Evolutionary conservation across 1,140 invertebrate species (phyloP).

Genomic region (Trachelipus rathkii): DNA sequence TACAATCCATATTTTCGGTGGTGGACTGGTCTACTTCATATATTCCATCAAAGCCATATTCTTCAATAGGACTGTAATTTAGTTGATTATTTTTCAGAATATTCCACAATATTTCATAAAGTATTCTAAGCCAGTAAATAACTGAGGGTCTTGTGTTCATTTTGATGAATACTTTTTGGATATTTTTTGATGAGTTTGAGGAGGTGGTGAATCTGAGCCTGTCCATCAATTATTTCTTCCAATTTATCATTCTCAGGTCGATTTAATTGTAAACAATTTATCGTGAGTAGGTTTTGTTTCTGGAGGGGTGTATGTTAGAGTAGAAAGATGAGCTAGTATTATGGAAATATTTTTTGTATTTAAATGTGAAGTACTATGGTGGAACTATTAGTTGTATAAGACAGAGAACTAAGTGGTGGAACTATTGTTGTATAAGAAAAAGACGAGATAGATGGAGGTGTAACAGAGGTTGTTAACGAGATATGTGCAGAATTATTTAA

Average conservation of each 20-base stretch:
- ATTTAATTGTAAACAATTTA: background rate
- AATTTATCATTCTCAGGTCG: background rate
- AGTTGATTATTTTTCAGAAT: background rate
- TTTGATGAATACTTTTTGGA: background rate
- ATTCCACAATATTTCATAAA: constrained; percentile 10
- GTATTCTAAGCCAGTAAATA: background rate
- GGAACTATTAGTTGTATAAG: too few species aligned
- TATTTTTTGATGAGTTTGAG: background rate
- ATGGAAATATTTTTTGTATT: too few species aligned
- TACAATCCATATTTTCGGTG: background rate
- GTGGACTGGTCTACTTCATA: background rate
- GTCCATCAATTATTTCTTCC: background rate
- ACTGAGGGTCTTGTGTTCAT: background rate
- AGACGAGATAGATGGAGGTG: too few species aligned
- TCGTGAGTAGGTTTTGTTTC: background rate
- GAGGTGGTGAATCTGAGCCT: background rate
- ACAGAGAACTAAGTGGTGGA: too few species aligned
- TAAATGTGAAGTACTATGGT: too few species aligned
- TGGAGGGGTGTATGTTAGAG: background rate
- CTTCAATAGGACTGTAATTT: background rate
- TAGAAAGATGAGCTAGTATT: too few species aligned
- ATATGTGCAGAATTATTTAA: too few species aligned
- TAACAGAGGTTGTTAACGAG: too few species aligned
- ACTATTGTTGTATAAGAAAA: too few species aligned
- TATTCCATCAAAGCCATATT: background rate